Conservation (phyloP, 2,888 invertebrate species). For the Cordilura impudica region DNA sequence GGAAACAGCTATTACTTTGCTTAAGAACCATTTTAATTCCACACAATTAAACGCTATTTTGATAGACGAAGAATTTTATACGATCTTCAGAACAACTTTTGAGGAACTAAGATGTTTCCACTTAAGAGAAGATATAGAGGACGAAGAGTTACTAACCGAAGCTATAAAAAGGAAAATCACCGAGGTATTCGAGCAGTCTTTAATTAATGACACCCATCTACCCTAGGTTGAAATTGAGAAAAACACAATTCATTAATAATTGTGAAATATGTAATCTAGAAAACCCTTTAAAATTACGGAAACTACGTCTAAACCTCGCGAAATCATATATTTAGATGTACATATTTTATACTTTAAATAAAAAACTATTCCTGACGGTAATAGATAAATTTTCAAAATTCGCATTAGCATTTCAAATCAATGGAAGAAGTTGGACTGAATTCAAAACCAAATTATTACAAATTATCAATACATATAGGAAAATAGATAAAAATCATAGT, state of each 20-base stretch:
- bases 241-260: slow-evolving; percentile 61
- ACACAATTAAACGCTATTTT: too few relatives aligned
- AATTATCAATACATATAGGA: slow-evolving; percentile 37
- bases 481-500: slow-evolving; percentile 53
- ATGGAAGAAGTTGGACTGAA: slow-evolving; percentile 24
- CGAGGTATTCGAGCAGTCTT: slow-evolving; percentile 14
- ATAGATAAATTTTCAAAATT: slow-evolving; percentile 50
- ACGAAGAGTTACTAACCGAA: too few relatives aligned
- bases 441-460: slow-evolving; percentile 47
- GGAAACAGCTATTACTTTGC: too few relatives aligned
- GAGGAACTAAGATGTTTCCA: too few relatives aligned
- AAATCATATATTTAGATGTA: too few relatives aligned
- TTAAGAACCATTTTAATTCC: slow-evolving; percentile 1
- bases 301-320: too few relatives aligned
- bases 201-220: slow-evolving; percentile 42
- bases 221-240: slow-evolving; percentile 52
- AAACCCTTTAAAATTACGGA: slow-evolving; percentile 64
- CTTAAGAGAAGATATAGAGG: slow-evolving; percentile 4
- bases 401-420: slow-evolving; percentile 38
- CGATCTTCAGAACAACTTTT: too few relatives aligned
- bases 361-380: slow-evolving; percentile 30
- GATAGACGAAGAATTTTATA: too few relatives aligned
- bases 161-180: slow-evolving; percentile 4
- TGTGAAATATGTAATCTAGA: slow-evolving; percentile 10
- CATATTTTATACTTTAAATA: slow-evolving; percentile 25